A percentile compares a stretch with the other conserved stretches of the same genome.
phyloP scores from a whole-genome alignment of 2,113 vertebrate genomes.

The Xyrauchen texanus region DNA sequence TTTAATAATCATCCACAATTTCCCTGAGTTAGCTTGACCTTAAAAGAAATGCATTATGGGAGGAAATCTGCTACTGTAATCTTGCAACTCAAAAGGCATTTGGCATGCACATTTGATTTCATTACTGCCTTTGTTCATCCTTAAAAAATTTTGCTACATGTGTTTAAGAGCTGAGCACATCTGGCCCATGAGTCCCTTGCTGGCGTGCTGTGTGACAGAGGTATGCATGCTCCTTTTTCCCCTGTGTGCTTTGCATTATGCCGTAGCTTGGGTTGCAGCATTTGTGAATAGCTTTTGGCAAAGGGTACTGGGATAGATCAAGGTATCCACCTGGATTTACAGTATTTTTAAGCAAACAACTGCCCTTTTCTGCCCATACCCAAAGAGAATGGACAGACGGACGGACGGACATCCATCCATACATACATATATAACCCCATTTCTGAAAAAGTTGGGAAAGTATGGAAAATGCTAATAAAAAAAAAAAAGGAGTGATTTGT shows the following conservation, averaged over 20 bases:
- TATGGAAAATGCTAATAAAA: too few relatives aligned
- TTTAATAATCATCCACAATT: conserved; percentile 24
- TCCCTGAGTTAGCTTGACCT: conserved; percentile 1
- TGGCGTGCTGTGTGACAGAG: conserved; percentile 52
- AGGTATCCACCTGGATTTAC: conserved; percentile 31
- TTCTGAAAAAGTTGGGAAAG: too few relatives aligned
- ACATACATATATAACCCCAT: too few relatives aligned
- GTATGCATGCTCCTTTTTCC: conserved; percentile 66
- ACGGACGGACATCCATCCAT: too few relatives aligned
- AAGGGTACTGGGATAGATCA: conserved; percentile 49
- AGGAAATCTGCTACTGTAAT: conserved; percentile 33
- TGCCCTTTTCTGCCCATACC: background rate
- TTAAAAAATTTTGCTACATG: conserved; percentile 12
- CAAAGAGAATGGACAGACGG: too few relatives aligned
- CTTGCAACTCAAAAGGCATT: conserved; percentile 33
- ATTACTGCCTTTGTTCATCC: conserved; percentile 34
- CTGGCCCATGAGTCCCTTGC: conserved; percentile 2
- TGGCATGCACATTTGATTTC: conserved; percentile 33
- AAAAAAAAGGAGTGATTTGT: too few relatives aligned
- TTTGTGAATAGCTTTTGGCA: conserved; percentile 50
- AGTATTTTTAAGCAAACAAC: conserved; percentile 46
- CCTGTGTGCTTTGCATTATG: too few relatives aligned
- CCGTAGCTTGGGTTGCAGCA: conserved; percentile 35
- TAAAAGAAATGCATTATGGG: conserved; percentile 15
- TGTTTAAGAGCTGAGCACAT: conserved; percentile 28